Conservation (phyloP, 2,797 vertebrate genomes). For the Syndactyla subalaris region DNA sequence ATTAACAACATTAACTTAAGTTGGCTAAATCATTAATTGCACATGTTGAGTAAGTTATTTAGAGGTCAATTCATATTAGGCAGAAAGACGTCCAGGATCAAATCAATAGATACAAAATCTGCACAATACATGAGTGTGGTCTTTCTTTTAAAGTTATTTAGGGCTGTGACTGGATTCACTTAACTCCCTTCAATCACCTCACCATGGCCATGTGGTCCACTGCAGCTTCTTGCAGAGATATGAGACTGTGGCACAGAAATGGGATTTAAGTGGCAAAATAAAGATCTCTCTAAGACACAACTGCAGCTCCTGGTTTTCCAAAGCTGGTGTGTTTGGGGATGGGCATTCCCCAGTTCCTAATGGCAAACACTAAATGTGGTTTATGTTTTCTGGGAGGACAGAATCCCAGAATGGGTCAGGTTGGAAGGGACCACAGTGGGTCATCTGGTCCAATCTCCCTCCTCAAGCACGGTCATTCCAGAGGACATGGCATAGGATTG, state of each 20-base stretch:
- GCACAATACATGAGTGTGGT: rapidly evolving
- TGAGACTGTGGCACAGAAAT: background rate
- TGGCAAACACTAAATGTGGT: background rate
- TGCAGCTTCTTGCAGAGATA: rapidly evolving
- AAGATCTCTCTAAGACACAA: background rate
- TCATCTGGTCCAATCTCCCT: background rate
- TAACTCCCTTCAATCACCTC: rapidly evolving
- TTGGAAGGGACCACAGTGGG: background rate
- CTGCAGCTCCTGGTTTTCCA: background rate
- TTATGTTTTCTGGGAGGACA: background rate
- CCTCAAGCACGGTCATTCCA: background rate
- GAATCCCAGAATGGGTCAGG: background rate
- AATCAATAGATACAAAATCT: background rate
- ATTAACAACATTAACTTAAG: background rate
- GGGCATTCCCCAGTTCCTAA: background rate
- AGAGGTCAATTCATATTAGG: background rate
- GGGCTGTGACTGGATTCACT: background rate
- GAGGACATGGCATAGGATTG: background rate
- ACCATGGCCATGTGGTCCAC: rapidly evolving
- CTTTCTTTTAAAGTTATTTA: background rate
- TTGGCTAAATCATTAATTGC: background rate
- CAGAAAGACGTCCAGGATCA: background rate
- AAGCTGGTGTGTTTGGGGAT: background rate
- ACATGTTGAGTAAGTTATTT: background rate
- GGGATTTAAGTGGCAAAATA: background rate